These are phyloP conservation scores for Pica pica DNA, from an alignment of 2,113 vertebrate genomes.

Conservation along the genomic window DNA sequence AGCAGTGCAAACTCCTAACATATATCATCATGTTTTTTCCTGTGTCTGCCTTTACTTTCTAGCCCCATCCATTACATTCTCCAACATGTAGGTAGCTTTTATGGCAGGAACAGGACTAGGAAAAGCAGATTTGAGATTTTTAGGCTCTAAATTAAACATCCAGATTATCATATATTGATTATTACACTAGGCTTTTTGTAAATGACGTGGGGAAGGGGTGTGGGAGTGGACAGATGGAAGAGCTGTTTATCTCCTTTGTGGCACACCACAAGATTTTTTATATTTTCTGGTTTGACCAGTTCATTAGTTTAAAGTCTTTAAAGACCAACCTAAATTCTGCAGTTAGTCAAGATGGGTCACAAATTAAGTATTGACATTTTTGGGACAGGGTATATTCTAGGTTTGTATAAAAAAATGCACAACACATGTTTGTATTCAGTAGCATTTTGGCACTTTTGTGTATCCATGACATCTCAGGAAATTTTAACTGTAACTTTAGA, in stretches of 20 bases:
- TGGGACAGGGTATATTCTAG: neutral
- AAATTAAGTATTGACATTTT: neutral
- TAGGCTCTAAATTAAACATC: neutral
- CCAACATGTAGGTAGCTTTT: neutral
- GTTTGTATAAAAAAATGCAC: neutral
- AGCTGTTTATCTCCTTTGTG: neutral
- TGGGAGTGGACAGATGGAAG: neutral
- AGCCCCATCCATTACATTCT: neutral
- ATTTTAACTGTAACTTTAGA: neutral
- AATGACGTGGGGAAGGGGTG: neutral
- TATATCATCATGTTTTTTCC: neutral
- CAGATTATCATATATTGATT: neutral
- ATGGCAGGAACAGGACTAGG: fast-evolving
- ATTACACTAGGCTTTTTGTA: neutral
- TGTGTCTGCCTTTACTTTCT: neutral
- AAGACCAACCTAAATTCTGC: neutral
- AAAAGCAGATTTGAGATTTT: neutral
- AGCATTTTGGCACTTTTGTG: neutral
- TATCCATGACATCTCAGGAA: neutral
- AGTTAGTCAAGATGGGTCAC: neutral
- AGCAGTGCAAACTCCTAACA: neutral
- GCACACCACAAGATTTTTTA: neutral
- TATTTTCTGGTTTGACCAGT: neutral
- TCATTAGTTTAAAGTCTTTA: neutral
- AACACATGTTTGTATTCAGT: neutral